Conservation (phyloP, 1,140 invertebrate genomes). For the Drosophila gunungcola region DNA sequence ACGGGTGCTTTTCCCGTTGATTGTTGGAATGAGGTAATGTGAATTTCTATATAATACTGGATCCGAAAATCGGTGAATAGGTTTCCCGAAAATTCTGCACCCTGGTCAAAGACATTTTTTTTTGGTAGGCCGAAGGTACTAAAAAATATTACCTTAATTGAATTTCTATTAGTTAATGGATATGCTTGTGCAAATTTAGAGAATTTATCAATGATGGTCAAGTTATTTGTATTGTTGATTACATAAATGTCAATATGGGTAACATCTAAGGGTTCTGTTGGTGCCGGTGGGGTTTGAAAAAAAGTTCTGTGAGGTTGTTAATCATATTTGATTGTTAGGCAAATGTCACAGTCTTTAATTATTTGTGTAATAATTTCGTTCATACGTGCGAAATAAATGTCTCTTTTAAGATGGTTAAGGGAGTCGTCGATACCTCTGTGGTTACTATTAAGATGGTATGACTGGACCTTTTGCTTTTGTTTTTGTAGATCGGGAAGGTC, state of each 20-base stretch:
- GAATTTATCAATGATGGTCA: not conserved
- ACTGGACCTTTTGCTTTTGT: not conserved
- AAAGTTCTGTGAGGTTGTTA: not conserved
- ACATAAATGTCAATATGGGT: not conserved
- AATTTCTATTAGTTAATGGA: not conserved
- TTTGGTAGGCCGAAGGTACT: not conserved
- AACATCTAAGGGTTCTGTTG: not conserved
- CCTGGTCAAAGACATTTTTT: not conserved
- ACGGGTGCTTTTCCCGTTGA: not conserved
- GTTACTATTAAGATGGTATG: not conserved
- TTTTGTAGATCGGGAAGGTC: not conserved
- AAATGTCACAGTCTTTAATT: not conserved
- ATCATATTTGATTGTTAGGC: not conserved
- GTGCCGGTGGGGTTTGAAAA: no score
- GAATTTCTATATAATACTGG: not conserved
- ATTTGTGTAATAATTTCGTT: no score
- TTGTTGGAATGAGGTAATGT: not conserved
- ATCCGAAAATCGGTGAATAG: not conserved
- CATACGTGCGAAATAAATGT: no score
- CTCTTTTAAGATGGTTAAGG: not conserved
- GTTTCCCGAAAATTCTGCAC: not conserved
- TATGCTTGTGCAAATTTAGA: not conserved
- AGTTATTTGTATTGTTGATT: not conserved
- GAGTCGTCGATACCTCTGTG: not conserved
- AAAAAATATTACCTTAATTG: not conserved